Evolutionary conservation across 2,113 vertebrate species (phyloP).

Genomic region (Larimichthys polyactis): DNA sequence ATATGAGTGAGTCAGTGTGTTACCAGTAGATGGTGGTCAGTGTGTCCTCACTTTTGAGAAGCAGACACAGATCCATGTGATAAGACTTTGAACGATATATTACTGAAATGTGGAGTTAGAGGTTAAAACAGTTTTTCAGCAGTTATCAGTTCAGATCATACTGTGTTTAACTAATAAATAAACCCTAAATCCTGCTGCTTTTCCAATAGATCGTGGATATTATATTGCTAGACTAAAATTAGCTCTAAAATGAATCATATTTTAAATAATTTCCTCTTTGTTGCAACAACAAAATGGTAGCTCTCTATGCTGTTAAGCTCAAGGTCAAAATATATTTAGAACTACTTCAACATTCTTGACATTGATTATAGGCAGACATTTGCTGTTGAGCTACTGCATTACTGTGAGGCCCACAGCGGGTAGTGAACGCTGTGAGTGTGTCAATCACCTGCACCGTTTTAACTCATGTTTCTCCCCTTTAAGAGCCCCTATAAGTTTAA

Average conservation of each 20-base stretch:
- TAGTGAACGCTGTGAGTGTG: not conserved
- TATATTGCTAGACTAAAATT: not conserved
- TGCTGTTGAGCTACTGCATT: not conserved
- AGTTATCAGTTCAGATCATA: not conserved
- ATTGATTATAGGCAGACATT: constrained; percentile 6
- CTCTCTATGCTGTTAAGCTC: not conserved
- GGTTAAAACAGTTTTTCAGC: no score
- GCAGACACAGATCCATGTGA: no score
- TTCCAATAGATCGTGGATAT: not conserved
- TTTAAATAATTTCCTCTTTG: not conserved
- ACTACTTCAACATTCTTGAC: constrained; percentile 16
- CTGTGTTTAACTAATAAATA: not conserved
- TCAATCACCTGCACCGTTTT: constrained; percentile 15
- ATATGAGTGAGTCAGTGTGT: no score
- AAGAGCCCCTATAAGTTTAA: constrained; percentile 12
- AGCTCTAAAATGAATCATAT: not conserved
- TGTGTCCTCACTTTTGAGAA: no score
- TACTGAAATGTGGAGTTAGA: no score
- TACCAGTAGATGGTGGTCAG: no score
- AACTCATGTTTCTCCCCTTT: not conserved
- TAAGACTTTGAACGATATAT: no score
- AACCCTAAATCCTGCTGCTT: not conserved
- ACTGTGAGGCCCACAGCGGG: not conserved
- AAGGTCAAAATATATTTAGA: constrained; percentile 16
- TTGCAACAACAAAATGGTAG: not conserved